Base-by-base conservation (phyloP, 2,797 vertebrate genomes). In the Myotis daubentonii region DNA sequence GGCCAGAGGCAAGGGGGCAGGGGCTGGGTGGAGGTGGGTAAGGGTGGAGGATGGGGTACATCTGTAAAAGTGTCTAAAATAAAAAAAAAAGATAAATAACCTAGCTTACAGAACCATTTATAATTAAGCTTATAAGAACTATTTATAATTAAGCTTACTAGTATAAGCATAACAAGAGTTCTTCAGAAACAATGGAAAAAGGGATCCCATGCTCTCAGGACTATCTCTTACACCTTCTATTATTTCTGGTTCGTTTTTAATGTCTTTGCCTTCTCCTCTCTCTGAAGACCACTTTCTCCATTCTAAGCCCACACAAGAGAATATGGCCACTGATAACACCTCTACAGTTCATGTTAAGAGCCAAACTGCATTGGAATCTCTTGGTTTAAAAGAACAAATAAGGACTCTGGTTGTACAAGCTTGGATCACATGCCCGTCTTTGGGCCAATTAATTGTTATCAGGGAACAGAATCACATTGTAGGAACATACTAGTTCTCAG, bases 121-220 rank as follows among this genome's bases (percentile, higher is more conserved):
- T 85, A 87, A 84, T 71, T 70, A 70, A 90, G 55, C 6, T 30
- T 89, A 79, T 15, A 89, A 3, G 25, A 16, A 83, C 11, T 12
- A 47, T 47, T 47, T 60, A 60, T 60, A 28, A 60, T 60, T 60
- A 28, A 84, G 4, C 6, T 38, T 70, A 83, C 11, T 28, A 82
- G 47, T 89, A 80, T 17, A 90, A 4, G 23, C 9, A 89, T 66
- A 93, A 95, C 7, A 38, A 84, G 28, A 92, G 90, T 84, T 95
- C 19, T 88, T 85, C 74, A 33, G 38, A 85, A 95, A 87, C 13
- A 85, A 92, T 86, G 91, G 30, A 94, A 92, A 7, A 90, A 71
- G 15, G 20, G 38, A 78, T 47, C 76, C 38, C 89, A 11, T 88
- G 38, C 16, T 88, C 6, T 38, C 25, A 92, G 55, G 7, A 78